These are phyloP conservation scores for Chaenogobius annularis DNA, from an alignment of 2,113 vertebrate genomes.

Conservation along the genomic window DNA sequence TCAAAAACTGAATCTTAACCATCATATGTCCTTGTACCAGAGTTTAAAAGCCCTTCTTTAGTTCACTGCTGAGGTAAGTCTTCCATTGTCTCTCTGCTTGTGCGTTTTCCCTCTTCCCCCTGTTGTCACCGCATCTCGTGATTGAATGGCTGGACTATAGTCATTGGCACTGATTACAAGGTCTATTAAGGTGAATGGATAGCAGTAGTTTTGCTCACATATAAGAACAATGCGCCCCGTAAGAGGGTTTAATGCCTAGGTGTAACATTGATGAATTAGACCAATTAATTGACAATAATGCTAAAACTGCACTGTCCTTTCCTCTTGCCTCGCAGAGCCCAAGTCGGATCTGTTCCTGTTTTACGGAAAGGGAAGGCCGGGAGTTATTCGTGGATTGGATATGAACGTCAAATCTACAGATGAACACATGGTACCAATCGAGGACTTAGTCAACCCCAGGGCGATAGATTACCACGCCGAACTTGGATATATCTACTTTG, in stretches of 20 bases:
- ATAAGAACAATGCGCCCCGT: slow-evolving; percentile 62
- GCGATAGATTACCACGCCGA: slow-evolving; percentile 95
- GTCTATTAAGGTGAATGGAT: slow-evolving; percentile 72
- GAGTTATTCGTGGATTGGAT: slow-evolving; percentile 93
- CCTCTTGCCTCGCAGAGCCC: slow-evolving; percentile 83
- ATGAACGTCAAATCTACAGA: slow-evolving; percentile 91
- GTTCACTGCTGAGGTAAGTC: slow-evolving; percentile 49
- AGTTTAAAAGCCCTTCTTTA: not conserved
- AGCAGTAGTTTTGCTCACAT: slow-evolving; percentile 45
- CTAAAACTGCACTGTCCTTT: slow-evolving; percentile 61
- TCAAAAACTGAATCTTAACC: not conserved
- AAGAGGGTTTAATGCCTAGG: slow-evolving; percentile 63
- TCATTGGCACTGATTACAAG: slow-evolving; percentile 72
- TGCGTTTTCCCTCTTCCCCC: slow-evolving; percentile 29
- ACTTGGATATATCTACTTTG: slow-evolving; percentile 93
- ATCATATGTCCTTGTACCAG: not conserved
- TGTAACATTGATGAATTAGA: slow-evolving; percentile 65
- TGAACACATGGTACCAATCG: slow-evolving; percentile 93
- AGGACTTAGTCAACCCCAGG: slow-evolving; percentile 94
- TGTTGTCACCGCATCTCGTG: slow-evolving; percentile 46
- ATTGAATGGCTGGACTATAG: slow-evolving; percentile 57
- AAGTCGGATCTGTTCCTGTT: slow-evolving; percentile 97
- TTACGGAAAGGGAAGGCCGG: slow-evolving; percentile 97
- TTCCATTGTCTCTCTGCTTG: slow-evolving; percentile 55
- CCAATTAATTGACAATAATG: slow-evolving; percentile 68